phyloP scores from a whole-genome alignment of 2,888 invertebrate species.

The Tupiocoris notatus region DNA sequence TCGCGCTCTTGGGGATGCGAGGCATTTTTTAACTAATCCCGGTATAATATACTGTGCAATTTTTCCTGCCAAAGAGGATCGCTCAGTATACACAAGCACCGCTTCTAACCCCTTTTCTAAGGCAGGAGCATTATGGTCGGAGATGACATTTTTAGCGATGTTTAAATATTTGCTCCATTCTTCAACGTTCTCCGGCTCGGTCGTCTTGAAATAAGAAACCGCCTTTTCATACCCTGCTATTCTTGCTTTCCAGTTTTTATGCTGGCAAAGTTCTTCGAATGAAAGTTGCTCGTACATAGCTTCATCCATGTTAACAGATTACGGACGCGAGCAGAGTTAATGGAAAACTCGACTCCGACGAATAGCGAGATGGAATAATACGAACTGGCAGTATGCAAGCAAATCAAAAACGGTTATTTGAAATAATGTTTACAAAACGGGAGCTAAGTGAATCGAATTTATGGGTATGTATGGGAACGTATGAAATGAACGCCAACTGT shows the following conservation, averaged over 20 bases:
- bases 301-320: conserved; percentile 17
- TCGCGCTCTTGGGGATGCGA: conserved; percentile 8
- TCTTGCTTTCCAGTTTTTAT: conserved; percentile 26
- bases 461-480: too few species aligned
- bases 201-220: background rate
- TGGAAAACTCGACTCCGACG: too few species aligned
- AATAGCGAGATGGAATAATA: too few species aligned
- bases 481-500: too few species aligned
- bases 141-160: background rate
- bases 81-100: background rate
- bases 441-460: too few species aligned
- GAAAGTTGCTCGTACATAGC: background rate
- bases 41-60: background rate
- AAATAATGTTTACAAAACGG: too few species aligned
- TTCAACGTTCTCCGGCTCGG: background rate
- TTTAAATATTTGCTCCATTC: conserved; percentile 18
- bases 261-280: conserved; percentile 8
- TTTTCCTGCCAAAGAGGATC: background rate
- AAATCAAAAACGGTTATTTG: too few species aligned
- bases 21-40: background rate
- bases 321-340: too few species aligned
- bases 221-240: background rate
- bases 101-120: conserved; percentile 20
- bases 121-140: conserved; percentile 9
- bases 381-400: too few species aligned